Base-by-base conservation (phyloP, 2,888 invertebrate species). In the Seira musarum region DNA sequence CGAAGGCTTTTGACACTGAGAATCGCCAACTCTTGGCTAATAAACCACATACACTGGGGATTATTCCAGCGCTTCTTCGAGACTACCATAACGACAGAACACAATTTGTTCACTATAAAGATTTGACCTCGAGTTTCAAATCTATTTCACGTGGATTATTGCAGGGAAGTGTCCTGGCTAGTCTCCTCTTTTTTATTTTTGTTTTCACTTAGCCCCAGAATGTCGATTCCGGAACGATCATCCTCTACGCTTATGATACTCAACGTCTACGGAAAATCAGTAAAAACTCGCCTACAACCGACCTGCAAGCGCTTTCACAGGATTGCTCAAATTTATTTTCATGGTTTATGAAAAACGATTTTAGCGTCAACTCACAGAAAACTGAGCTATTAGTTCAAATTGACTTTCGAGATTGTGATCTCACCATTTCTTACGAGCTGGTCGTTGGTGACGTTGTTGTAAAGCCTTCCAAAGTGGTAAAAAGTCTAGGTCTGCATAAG, bases 1-100 rank as follows among this genome's bases (percentile, higher is more conserved):
- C 13, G n/a, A 81, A 81, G 22, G 70, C 66, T 2, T 81, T 67
- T 67, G 76, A 76, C 25, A 69, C 46, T 10, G 22, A 49, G 1
- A 19, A 35, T 68, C 17, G 46, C 1, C 6, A 35, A 17, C 17
- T 75, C 8, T 46, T 75, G 5, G 1, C n/a, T 19, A 10, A 24
- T 13, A 74, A 74, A 21, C 25, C 66, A 8, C 22, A 64, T 1
- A 30, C 30, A 63, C 10, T 61, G 19, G 40, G 40, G 2, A 40
- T 72, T 19, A 30, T 35, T 17, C 17, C 3, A 6, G 5, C 1
- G 6, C 24, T 49, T 10, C 6, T 72, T 13, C 2, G 6, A 2
- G 15, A 24, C 15, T 63, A 40, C 46, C 17, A 61, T 10, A 35
- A n/a, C 15, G 15, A 63, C 35, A 2, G 72, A 8, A 22, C 22